Percentiles rank a stretch among this genome's conserved stretches.
Evolutionary conservation across 2,797 vertebrate genomes (phyloP).

Genomic region (Oceanodroma leucorhoa): DNA sequence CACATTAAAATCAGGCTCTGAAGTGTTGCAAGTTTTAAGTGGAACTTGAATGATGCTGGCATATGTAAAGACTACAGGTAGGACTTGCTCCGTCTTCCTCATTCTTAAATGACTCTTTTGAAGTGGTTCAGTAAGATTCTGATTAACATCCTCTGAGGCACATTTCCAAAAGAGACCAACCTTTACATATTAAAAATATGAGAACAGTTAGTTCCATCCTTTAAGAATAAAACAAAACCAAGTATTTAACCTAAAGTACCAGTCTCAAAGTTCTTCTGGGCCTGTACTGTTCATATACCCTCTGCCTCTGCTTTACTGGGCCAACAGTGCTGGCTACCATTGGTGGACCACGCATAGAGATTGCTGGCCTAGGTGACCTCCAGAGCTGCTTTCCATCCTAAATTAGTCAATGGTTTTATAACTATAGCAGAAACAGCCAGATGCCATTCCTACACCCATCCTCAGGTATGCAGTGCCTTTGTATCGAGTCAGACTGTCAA

Average conservation of each 20-base stretch:
- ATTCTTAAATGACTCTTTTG: neutral
- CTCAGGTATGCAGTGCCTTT: neutral
- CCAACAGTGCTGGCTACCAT: neutral
- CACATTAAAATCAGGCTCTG: neutral
- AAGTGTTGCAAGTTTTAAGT: neutral
- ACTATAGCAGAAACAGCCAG: neutral
- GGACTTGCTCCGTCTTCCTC: neutral
- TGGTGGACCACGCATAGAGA: neutral
- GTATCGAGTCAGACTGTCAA: neutral
- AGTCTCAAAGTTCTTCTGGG: neutral
- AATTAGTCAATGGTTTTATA: neutral
- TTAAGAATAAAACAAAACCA: neutral
- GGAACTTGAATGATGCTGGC: neutral
- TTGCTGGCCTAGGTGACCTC: neutral
- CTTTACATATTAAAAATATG: neutral
- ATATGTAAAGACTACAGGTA: neutral
- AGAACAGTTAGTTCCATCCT: neutral
- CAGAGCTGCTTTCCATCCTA: neutral
- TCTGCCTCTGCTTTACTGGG: neutral
- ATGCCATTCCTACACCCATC: neutral
- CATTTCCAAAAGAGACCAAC: neutral
- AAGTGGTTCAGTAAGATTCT: neutral
- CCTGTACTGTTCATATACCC: neutral
- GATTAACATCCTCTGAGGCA: neutral
- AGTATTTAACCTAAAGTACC: neutral